phyloP scores from a whole-genome alignment of 2,113 vertebrate genomes.

The Channa argus region DNA sequence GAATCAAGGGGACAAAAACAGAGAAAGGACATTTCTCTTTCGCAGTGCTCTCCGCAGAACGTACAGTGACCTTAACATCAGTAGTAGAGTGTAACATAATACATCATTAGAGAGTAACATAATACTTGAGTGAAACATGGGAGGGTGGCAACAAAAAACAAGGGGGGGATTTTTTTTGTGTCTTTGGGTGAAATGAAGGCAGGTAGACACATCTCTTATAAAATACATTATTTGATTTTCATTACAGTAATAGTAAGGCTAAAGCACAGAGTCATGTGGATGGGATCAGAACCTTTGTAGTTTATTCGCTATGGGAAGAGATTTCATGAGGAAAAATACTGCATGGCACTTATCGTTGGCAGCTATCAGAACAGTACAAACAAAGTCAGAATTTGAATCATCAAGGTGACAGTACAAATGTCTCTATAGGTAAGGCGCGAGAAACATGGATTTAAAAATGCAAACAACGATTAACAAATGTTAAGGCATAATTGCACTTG shows the following conservation, averaged over 20 bases:
- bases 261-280: constrained; percentile 38
- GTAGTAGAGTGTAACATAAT: constrained; percentile 59
- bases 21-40: constrained; percentile 23
- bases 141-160: neutral
- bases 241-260: constrained; percentile 61
- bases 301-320: neutral
- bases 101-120: constrained; percentile 64
- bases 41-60: constrained; percentile 33
- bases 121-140: constrained; percentile 23
- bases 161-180: constrained; percentile 12
- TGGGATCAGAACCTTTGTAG: constrained; percentile 8
- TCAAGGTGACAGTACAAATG: constrained; percentile 34
- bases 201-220: constrained; percentile 42
- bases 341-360: constrained; percentile 73
- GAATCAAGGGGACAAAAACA: constrained; percentile 20
- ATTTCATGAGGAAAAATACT: constrained; percentile 64
- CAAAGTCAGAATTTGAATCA: neutral
- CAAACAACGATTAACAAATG: constrained; percentile 45
- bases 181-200: constrained; percentile 66
- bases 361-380: constrained; percentile 65
- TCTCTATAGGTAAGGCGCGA: constrained; percentile 50
- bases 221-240: constrained; percentile 33
- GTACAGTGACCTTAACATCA: constrained; percentile 45
- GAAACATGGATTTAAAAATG: constrained; percentile 8
- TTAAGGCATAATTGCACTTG: constrained; percentile 80